These are phyloP conservation scores for Myiagra hebetior DNA, from an alignment of 2,113 vertebrate genomes.

Conservation along the genomic window DNA sequence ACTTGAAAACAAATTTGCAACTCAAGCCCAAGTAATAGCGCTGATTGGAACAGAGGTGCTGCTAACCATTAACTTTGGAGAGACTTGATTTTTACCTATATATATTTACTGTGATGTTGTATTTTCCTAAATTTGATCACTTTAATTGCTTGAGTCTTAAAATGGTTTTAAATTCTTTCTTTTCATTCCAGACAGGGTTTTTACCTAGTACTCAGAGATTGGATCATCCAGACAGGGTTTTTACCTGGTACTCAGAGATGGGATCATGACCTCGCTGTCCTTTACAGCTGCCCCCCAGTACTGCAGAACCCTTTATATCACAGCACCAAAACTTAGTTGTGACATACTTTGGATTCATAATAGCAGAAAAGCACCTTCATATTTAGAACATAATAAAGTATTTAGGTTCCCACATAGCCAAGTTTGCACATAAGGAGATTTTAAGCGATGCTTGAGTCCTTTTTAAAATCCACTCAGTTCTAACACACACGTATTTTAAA, in stretches of 20 bases:
- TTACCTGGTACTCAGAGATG: background rate
- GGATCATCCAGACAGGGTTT: background rate
- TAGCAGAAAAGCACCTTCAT: background rate
- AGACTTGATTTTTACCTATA: background rate
- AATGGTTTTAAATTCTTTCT: background rate
- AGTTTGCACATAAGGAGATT: background rate
- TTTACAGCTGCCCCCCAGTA: background rate
- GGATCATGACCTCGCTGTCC: background rate
- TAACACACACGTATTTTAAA: background rate
- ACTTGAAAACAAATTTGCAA: background rate
- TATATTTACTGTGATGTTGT: background rate
- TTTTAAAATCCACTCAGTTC: background rate
- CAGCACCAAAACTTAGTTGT: too few relatives aligned
- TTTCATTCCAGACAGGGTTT: background rate
- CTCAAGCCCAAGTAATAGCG: background rate
- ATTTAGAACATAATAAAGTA: background rate
- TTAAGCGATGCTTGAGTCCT: accelerated
- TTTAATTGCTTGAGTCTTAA: background rate
- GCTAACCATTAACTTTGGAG: background rate
- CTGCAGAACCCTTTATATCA: background rate
- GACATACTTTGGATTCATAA: too few relatives aligned
- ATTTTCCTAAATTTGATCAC: background rate
- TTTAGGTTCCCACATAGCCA: background rate
- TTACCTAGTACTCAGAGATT: too few relatives aligned
- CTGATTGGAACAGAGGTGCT: background rate